Base-by-base conservation (phyloP, 2,113 vertebrate species). In the Chelonoidis abingdonii region DNA sequence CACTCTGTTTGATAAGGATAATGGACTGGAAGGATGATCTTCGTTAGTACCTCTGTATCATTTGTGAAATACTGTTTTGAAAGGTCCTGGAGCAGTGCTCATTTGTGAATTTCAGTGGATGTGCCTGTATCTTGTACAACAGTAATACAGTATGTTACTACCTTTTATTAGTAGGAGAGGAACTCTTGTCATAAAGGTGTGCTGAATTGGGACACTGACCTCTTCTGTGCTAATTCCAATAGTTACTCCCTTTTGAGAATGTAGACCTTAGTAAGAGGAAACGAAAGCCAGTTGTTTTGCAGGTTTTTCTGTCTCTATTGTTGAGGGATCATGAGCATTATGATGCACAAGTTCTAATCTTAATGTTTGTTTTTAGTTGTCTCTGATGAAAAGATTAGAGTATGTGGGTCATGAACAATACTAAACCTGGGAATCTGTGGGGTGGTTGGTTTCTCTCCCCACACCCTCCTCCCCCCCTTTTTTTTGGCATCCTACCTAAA, bases 211-310 rank as follows among this genome's bases (percentile, higher is more conserved):
- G 83, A 92, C 83, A 41, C 83, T 97, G 96, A 93, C 96, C 96
- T 93, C 87, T 87, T 97, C 85, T 96, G 53, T 89, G 94, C 89
- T 52, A 89, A 3, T 96, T 95, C 93, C 83, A 93, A 87, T 92
- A 95, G 92, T 91, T 95, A 8, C 38, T 57, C 72, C 75, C 83
- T 94, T 24, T 80, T 83, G 75, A 96, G 89, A 94, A 88, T 31
- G 72, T 91, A 78, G 79, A 35, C 79, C 79, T 92, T 52, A 47
- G 35, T 57, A 86, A 83, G 52, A 24, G 35, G 44, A 87, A 80
- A 93, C 87, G 86, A 89, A 84, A 90, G 94, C 17, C 27, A 29
- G 8, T 93, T 3, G 3, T 27, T 93, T 94, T 31, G 44, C 1
- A 3, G 5, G 49, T 72, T 93, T 65, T 93, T 96, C 25, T 84